Conservation (phyloP, 2,888 invertebrate genomes). For the Apodemia duryi region DNA sequence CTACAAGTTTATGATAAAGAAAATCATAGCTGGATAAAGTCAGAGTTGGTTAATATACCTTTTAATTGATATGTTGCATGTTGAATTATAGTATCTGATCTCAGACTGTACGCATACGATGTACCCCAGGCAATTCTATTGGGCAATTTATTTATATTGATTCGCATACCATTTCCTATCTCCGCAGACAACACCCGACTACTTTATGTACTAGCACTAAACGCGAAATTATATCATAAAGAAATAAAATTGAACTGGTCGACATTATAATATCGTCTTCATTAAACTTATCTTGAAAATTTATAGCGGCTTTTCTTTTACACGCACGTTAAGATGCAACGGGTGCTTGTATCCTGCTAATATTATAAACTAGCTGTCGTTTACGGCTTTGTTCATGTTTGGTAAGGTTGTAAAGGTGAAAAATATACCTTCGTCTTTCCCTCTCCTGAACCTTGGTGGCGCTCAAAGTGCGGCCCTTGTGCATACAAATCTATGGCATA, state of each 20-base stretch:
- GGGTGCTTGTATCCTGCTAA: neutral
- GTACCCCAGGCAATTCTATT: slow-evolving; percentile 64
- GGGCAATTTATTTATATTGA: slow-evolving; percentile 72
- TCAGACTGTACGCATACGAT: slow-evolving; percentile 43
- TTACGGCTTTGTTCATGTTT: neutral
- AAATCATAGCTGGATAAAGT: neutral
- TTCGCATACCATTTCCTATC: slow-evolving; percentile 60
- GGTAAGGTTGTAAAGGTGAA: neutral
- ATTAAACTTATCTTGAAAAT: slow-evolving; percentile 26
- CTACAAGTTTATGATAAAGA: neutral
- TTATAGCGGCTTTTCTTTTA: slow-evolving; percentile 24
- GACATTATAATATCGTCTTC: slow-evolving; percentile 33
- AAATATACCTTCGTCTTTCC: too few species aligned
- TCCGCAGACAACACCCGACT: slow-evolving; percentile 48
- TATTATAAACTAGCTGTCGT: neutral
- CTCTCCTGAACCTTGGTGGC: too few species aligned
- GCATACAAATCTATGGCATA: neutral
- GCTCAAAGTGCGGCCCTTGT: too few species aligned
- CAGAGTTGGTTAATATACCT: slow-evolving; percentile 50
- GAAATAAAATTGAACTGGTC: slow-evolving; percentile 35
- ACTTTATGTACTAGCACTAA: slow-evolving; percentile 46
- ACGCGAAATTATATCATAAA: slow-evolving; percentile 39
- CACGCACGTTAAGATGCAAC: neutral
- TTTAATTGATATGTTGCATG: slow-evolving; percentile 74
- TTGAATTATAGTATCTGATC: slow-evolving; percentile 68